Conservation (phyloP, 2,888 invertebrate genomes). For the Monopis laevigella region DNA sequence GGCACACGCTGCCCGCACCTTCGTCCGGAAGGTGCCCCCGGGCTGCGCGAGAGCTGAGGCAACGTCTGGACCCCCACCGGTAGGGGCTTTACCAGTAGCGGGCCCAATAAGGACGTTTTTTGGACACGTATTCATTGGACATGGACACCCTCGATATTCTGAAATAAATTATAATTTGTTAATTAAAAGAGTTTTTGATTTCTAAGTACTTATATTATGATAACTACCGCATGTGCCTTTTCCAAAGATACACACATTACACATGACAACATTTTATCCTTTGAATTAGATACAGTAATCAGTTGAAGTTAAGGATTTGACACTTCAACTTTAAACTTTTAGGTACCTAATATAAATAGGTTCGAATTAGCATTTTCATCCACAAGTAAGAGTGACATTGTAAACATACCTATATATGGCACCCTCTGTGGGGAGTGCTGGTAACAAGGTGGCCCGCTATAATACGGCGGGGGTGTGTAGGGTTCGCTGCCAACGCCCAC, state of each 20-base stretch:
- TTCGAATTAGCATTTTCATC: no score
- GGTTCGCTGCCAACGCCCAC: constrained; percentile 53
- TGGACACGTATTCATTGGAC: constrained; percentile 95
- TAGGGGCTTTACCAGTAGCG: constrained; percentile 96
- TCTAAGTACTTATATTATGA: no score
- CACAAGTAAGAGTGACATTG: no score
- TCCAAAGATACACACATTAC: no score
- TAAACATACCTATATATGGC: constrained; percentile 70
- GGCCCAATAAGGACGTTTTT: constrained; percentile 98
- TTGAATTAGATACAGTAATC: no score
- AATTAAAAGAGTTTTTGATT: no score
- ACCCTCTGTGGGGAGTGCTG: constrained; percentile 71
- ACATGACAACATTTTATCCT: no score
- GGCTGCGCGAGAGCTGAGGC: constrained; percentile 49
- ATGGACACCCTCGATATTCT: constrained; percentile 77
- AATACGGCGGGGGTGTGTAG: constrained; percentile 56
- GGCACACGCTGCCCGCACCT: constrained; percentile 54
- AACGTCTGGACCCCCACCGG: constrained; percentile 67
- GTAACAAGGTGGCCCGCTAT: constrained; percentile 57
- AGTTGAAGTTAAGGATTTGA: no score
- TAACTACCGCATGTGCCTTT: no score
- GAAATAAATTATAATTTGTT: constrained; percentile 26
- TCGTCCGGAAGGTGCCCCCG: constrained; percentile 62
- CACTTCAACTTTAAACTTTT: no score
- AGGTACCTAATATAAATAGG: no score